phyloP scores from a whole-genome alignment of 53 echinoderm and acorn worm genomes.

The Holothuria scabra region DNA sequence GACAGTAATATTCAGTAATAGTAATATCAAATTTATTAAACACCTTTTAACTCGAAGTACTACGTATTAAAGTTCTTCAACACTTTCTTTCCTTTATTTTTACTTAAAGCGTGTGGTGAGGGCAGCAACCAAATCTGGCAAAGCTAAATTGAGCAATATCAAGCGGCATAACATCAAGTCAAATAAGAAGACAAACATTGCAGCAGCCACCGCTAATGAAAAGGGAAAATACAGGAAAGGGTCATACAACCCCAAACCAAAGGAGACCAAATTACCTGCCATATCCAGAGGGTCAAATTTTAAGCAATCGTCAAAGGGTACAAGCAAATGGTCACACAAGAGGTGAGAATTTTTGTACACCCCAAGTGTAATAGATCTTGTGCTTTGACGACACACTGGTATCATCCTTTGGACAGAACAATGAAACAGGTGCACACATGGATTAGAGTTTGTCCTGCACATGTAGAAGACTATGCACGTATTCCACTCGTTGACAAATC shows the following conservation, averaged over 20 bases:
- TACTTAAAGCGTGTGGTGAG: neutral
- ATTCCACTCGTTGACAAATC: too few species aligned
- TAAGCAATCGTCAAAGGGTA: neutral
- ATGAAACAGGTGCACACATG: too few species aligned
- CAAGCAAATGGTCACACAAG: neutral
- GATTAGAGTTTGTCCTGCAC: too few species aligned
- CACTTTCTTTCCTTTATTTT: slow-evolving; percentile 4
- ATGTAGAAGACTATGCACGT: too few species aligned
- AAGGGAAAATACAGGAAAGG: slow-evolving; percentile 28
- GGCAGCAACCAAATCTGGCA: slow-evolving; percentile 34
- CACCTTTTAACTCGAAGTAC: too few species aligned
- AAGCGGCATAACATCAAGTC: slow-evolving; percentile 73
- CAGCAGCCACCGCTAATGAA: slow-evolving; percentile 25
- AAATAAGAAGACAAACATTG: slow-evolving; percentile 61
- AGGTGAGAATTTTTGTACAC: neutral
- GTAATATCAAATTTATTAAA: too few species aligned
- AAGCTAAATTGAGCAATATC: slow-evolving; percentile 65
- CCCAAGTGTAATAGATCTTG: too few species aligned
- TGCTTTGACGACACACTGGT: too few species aligned
- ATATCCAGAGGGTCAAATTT: neutral
- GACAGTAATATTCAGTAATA: too few species aligned
- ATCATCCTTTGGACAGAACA: too few species aligned
- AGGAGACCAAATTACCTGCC: slow-evolving; percentile 37
- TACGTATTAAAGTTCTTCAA: neutral
- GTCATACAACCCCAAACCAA: slow-evolving; percentile 25